Evolutionary conservation across 2,888 invertebrate genomes (phyloP), one percentile per base, ranked within the genome.

Genomic region (Drosophila affinis): DNA sequence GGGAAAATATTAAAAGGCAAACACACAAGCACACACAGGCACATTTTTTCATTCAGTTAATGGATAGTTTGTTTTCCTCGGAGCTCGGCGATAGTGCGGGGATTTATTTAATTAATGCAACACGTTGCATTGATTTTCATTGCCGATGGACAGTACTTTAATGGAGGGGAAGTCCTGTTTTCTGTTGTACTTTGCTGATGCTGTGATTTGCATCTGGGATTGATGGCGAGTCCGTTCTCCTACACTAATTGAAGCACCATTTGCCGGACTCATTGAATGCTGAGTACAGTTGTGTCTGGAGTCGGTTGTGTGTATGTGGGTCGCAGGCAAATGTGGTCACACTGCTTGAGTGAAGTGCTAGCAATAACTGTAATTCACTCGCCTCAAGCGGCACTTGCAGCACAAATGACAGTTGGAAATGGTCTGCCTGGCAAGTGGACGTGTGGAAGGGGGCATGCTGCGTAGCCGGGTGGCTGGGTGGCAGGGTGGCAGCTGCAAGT

Each of bases 401-500:
- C 51, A 51, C 51, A 51, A 49, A 45, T 48, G 71, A 58, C 61
- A 47, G 49, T 59, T 21, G 46, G 47, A 10, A 67, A 58, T 56
- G 34, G 57, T 61, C 55, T 70, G n/a, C 3, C 14, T 7, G 14
- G 14, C 7, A n/a, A n/a, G 7, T 5, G 14, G 6, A 0, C 7
- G 14, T 5, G 34, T 4, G 24, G 4, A 14, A 2, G 39, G 39
- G 39, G 39, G 6, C 39, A 39, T 39, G 39, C 39, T 39, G 39
- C 12, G 32, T 10, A 10, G 32, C 29, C 7, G 29, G 32, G 32
- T 21, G 3, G 29, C 29, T 9, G 29, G 3, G 32, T 1, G 3
- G 12, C 39, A 39, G 55, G 75, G 59, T 67, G 72, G 72, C 81
- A 80, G 81, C 81, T 80, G 78, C 81, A 80, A 78, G 72, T 80